Evolutionary conservation across 2,888 invertebrate genomes (phyloP).

Genomic region (Idaea aversata): DNA sequence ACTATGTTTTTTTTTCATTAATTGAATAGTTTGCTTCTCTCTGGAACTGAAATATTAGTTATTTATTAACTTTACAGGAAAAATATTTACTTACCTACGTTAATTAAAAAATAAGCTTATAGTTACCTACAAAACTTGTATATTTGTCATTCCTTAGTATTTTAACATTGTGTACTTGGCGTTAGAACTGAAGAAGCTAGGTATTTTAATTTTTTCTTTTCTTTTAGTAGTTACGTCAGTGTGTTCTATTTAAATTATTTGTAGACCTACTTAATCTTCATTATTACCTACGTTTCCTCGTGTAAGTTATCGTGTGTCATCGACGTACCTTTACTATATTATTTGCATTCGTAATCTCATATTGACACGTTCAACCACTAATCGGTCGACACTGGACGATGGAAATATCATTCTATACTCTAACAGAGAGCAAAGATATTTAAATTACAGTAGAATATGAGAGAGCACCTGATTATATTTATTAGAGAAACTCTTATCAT

Average conservation of each 20-base stretch:
- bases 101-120: background rate
- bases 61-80: background rate
- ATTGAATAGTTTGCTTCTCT: background rate
- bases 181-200: too few relatives aligned
- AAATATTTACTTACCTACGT: background rate
- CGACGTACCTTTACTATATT: slow-evolving; percentile 58
- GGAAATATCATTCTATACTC: slow-evolving; percentile 32
- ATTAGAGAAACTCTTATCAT: background rate
- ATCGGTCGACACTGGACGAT: slow-evolving; percentile 58
- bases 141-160: too few relatives aligned
- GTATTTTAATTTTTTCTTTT: too few relatives aligned
- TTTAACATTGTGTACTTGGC: too few relatives aligned
- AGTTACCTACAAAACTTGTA: too few relatives aligned
- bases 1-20: background rate
- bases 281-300: slow-evolving; percentile 25
- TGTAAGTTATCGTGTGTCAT: slow-evolving; percentile 56
- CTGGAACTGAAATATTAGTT: background rate
- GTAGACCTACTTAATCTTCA: background rate
- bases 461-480: background rate
- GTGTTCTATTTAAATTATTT: background rate
- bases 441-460: background rate
- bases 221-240: background rate
- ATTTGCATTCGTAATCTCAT: slow-evolving; percentile 70
- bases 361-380: slow-evolving; percentile 73
- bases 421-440: background rate